Conservation (phyloP, 2,888 invertebrate species). For the Aspidapion aeneum region DNA sequence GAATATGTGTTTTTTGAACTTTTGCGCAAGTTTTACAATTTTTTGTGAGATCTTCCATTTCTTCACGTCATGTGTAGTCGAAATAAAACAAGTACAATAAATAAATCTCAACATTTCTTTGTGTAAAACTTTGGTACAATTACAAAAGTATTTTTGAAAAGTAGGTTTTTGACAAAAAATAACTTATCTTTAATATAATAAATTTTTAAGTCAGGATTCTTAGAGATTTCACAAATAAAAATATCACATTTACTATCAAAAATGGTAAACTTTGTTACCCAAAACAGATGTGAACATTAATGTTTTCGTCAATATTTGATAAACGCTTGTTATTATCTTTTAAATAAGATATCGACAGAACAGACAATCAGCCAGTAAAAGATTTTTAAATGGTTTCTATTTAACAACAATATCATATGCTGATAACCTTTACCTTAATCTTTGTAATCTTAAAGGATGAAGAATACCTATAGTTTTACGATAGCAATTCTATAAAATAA, state of each 20-base stretch:
- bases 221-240: constrained; percentile 13
- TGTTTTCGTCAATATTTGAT: background rate
- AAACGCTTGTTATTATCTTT: background rate
- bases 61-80: constrained; percentile 30
- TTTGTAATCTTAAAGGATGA: background rate
- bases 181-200: constrained; percentile 18
- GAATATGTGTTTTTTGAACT: background rate
- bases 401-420: background rate
- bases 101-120: constrained; percentile 19
- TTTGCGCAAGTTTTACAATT: constrained; percentile 10
- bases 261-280: background rate
- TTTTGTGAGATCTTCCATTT: constrained; percentile 1
- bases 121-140: constrained; percentile 20
- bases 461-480: constrained; percentile 11
- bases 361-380: constrained; percentile 14
- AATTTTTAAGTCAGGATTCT: constrained; percentile 24
- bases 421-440: background rate
- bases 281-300: background rate
- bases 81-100: constrained; percentile 24
- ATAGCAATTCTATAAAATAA: constrained; percentile 28
- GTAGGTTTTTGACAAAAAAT: constrained; percentile 17
- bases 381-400: background rate
- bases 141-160: constrained; percentile 23
- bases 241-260: constrained; percentile 16
- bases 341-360: background rate